Percentiles rank a stretch among this genome's conserved stretches.
Evolutionary conservation across 2,113 vertebrate genomes (phyloP).

Genomic region (Petrocephalus microphthalmus): DNA sequence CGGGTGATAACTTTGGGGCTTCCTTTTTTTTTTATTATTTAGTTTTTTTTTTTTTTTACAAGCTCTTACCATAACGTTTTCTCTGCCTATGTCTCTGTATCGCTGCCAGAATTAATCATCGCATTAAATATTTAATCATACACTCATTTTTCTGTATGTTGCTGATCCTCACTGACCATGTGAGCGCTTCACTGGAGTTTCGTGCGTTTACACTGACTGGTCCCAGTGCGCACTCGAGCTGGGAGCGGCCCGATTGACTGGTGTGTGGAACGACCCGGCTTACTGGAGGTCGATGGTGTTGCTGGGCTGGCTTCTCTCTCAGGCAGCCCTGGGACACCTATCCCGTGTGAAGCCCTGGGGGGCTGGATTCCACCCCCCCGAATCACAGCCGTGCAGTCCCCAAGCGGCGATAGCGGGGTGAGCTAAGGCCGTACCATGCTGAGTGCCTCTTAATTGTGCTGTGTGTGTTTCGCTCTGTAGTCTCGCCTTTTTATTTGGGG

Average conservation of each 20-base stretch:
- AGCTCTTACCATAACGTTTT: background rate
- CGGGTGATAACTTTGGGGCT: background rate
- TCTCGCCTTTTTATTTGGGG: constrained; percentile 10
- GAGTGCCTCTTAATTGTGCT: background rate
- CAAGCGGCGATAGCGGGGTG: background rate
- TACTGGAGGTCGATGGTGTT: background rate
- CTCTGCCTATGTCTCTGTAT: background rate
- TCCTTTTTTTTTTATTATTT: background rate
- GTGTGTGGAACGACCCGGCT: background rate
- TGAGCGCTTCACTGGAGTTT: background rate
- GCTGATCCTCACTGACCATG: background rate
- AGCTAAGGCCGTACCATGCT: background rate
- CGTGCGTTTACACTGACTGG: background rate
- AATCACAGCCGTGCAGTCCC: background rate
- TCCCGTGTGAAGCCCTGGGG: constrained; percentile 29
- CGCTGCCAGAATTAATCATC: background rate
- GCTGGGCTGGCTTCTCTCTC: background rate
- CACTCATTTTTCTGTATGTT: background rate
- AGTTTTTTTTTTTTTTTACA: background rate
- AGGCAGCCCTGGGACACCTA: constrained; percentile 35
- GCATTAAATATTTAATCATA: background rate
- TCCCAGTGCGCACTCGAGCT: background rate
- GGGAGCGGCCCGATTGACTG: background rate
- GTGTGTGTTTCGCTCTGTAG: background rate
- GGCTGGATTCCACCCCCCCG: background rate